Percentiles rank a stretch among this genome's conserved stretches.
phyloP scores from a whole-genome alignment of 2,797 vertebrate species.

The Melanotaenia trifasciata region DNA sequence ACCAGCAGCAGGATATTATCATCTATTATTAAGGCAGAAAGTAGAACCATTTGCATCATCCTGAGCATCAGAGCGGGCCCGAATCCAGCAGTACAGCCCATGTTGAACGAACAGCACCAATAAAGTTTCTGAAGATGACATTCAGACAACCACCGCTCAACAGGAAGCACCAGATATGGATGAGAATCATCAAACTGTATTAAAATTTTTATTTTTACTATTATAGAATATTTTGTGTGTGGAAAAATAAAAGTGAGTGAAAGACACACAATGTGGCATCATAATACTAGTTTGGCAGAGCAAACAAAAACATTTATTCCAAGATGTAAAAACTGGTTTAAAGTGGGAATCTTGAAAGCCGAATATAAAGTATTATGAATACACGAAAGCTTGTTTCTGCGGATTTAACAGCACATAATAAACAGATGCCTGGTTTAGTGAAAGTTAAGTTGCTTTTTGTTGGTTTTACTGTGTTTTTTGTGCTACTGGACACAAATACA shows the following conservation, averaged over 20 bases:
- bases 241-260: too few relatives aligned
- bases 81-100: constrained; percentile 31
- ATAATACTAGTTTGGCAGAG: too few relatives aligned
- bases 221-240: too few relatives aligned
- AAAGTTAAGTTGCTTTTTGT: too few relatives aligned
- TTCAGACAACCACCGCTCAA: constrained; percentile 22
- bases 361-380: background rate
- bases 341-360: background rate
- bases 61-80: constrained; percentile 29
- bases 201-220: too few relatives aligned
- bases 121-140: constrained; percentile 42
- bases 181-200: constrained; percentile 4
- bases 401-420: too few relatives aligned
- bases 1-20: constrained; percentile 54
- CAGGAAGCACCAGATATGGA: constrained; percentile 17
- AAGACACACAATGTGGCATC: too few relatives aligned
- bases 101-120: constrained; percentile 37
- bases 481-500: too few relatives aligned
- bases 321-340: background rate
- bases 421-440: too few relatives aligned
- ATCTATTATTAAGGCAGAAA: constrained; percentile 60
- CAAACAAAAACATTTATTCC: too few relatives aligned
- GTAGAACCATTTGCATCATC: constrained; percentile 53
- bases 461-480: too few relatives aligned
- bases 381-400: too few relatives aligned